Conservation (phyloP, 2,113 vertebrate species). For the Tragelaphus scriptus region DNA sequence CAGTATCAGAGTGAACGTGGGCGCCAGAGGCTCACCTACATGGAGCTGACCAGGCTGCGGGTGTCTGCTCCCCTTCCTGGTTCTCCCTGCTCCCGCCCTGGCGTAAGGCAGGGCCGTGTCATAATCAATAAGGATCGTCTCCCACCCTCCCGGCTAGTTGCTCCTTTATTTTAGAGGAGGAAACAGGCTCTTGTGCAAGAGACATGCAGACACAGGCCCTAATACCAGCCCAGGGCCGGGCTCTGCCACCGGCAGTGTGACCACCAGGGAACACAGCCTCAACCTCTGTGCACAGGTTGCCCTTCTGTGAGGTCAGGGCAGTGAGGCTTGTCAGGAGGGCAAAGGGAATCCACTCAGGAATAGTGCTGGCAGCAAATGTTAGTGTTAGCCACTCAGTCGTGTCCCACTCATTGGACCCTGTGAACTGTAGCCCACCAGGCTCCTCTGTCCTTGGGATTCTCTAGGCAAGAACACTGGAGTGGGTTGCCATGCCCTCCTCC, state of each 20-base stretch:
- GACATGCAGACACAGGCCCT: too few relatives aligned
- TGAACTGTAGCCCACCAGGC: accelerated
- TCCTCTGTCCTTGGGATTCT: neutral
- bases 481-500: neutral
- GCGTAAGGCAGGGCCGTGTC: accelerated
- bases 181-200: neutral
- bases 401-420: neutral
- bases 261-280: too few relatives aligned
- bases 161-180: neutral
- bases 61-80: neutral
- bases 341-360: too few relatives aligned
- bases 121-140: neutral
- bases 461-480: neutral
- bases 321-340: neutral
- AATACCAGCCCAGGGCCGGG: too few relatives aligned
- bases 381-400: neutral
- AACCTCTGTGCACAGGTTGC: neutral
- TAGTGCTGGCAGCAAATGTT: neutral
- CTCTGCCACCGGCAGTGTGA: too few relatives aligned
- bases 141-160: accelerated
- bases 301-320: neutral
- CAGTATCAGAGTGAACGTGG: neutral
- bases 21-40: neutral
- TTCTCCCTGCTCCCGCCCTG: neutral
- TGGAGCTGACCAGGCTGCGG: too few relatives aligned